Percentiles rank a stretch among this genome's conserved stretches.
phyloP scores from a whole-genome alignment of 2,113 vertebrate genomes.

The Perca flavescens region DNA sequence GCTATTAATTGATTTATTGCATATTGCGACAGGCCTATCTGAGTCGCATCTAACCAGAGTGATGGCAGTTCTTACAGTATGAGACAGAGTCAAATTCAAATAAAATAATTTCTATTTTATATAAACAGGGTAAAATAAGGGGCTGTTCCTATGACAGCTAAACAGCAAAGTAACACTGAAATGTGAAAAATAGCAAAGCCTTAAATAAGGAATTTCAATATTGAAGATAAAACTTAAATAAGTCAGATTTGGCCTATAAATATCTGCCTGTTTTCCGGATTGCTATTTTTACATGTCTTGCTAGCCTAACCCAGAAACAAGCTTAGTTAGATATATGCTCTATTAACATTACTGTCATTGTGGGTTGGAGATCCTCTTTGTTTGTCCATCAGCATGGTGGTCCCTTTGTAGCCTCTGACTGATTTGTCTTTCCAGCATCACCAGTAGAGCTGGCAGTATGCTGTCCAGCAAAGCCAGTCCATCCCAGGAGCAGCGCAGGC shows the following conservation, averaged over 20 bases:
- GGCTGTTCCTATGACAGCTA: neutral
- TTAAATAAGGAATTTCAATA: neutral
- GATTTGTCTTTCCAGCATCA: conserved; percentile 82
- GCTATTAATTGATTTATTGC: no score
- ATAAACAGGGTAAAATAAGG: neutral
- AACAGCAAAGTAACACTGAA: neutral
- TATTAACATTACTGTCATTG: neutral
- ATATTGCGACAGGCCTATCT: no score
- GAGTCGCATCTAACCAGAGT: neutral
- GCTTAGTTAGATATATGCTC: neutral
- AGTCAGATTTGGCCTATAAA: neutral
- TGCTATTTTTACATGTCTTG: neutral
- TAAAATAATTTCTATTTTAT: neutral
- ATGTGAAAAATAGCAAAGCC: neutral
- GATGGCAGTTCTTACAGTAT: neutral
- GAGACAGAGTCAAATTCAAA: neutral
- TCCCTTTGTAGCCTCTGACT: neutral
- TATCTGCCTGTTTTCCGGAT: neutral
- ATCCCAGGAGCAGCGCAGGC: conserved; percentile 90
- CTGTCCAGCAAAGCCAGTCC: conserved; percentile 92
- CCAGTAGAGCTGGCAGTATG: conserved; percentile 88
- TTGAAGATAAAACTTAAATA: neutral
- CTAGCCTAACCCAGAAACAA: neutral
- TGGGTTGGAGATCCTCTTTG: conserved; percentile 1
- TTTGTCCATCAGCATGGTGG: conserved; percentile 4